A percentile compares a stretch with the other conserved stretches of the same genome.
Evolutionary conservation across 2,113 vertebrate species (phyloP).

Genomic region (Alexandromys fortis): DNA sequence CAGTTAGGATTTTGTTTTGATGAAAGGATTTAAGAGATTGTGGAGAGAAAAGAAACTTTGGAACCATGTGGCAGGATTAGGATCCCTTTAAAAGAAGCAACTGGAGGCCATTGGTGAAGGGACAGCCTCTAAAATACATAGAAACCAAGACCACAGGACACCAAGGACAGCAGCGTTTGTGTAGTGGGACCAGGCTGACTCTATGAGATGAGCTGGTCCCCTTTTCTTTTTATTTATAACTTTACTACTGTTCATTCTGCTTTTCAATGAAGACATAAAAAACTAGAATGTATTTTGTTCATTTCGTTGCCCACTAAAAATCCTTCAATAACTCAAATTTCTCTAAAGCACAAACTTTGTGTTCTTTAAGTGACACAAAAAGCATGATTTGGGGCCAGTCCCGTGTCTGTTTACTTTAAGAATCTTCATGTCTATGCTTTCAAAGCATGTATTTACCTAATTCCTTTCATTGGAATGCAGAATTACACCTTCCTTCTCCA

Average conservation of each 20-base stretch:
- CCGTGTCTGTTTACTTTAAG: not conserved
- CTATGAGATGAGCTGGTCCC: not conserved
- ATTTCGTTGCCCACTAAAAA: not conserved
- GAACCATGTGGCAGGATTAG: no score
- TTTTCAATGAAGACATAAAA: slow-evolving; percentile 25
- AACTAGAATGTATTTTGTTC: not conserved
- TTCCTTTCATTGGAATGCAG: not conserved
- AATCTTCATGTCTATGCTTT: not conserved
- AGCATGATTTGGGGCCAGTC: not conserved
- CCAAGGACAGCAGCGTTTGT: not conserved
- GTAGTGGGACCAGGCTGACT: not conserved
- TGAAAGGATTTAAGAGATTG: not conserved
- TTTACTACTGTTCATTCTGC: not conserved
- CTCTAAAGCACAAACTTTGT: not conserved
- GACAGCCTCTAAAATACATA: not conserved
- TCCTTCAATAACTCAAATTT: slow-evolving; percentile 15
- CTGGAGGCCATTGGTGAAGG: not conserved
- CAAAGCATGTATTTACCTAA: not conserved
- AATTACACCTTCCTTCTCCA: not conserved
- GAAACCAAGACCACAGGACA: no score
- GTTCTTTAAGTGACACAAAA: not conserved
- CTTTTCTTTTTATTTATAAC: not conserved
- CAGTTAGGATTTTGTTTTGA: no score
- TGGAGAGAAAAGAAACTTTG: not conserved
- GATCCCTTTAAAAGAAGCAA: not conserved